Evolutionary conservation across 64 coral and sea anemone genomes (phyloP), one percentile per base, ranked within the genome.

Genomic region (Porites lutea): DNA sequence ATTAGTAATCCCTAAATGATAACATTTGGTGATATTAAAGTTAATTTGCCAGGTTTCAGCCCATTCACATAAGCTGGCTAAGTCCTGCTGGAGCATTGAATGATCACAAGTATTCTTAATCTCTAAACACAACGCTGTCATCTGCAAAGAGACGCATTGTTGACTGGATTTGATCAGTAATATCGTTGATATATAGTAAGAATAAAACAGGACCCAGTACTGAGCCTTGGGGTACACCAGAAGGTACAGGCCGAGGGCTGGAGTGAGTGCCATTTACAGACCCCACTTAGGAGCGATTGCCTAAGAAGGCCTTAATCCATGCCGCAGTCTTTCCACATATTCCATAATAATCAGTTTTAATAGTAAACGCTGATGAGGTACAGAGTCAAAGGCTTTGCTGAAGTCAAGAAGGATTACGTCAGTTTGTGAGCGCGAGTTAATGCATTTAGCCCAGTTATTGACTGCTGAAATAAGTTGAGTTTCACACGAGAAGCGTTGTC

Each of bases 11-110:
- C 79, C 69, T 13, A 84, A 71, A 45, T 92, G 89, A 92, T 92
- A 92, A 9, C 89, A 83, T 83, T 83, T 92, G 15, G 79, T 82
- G 57, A 92, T 57, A 71, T 84, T 73, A 84, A 92, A 92, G 68
- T 46, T 75, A 7, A 84, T 52, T 59, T 92, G 89, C 79, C 68
- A 92, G 52, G 43, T 51, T 15, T 45, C 49, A 4, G 77, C 48
- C 23, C 16, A 85, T 67, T 85, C 12, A 13, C 48, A 49, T 67
- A 85, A 43, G 60, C 52, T 85, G 22, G 66, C 19, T 16, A 85
- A 70, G 44, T 85, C 61, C 52, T 49, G 0, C 52, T 85, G 82
- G 19, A 85, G 65, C 48, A 62, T 0, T 22, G 52, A 20, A 79
- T 79, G 77, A 79, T 84, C 81, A 52, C 66, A 12, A 7, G 43